Base-by-base conservation (phyloP, 2,888 invertebrate species). In the Scaptomyza parva region DNA sequence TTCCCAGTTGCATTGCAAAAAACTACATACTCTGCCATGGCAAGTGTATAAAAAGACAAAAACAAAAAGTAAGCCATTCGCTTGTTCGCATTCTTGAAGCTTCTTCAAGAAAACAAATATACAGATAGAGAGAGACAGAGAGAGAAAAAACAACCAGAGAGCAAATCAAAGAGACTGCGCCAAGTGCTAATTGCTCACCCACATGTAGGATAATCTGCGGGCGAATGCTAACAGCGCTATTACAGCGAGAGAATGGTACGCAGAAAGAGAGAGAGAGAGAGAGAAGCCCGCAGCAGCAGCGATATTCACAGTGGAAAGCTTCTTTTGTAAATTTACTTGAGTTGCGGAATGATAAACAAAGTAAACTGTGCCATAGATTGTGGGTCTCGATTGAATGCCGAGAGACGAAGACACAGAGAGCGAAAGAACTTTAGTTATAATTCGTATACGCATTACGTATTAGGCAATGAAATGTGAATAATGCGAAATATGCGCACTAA, bases 301-400 rank as follows among this genome's bases (percentile, higher is more conserved):
- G 8, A 28, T 9, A 30, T 30, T 47, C 18, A 47, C 37, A 53
- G 69, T 55, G 45, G 24, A 68, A 76, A 75, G 70, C 64, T 70
- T 80, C 47, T 50, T 64, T 51, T 58, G 59, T 66, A 75, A 64
- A 78, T 69, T 60, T 45, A 55, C 48, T 60, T 40, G 35, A 62
- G 59, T 35, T 48, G 48, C 48, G 54, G 45, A 26, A 63, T 71
- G 86, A 83, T 83, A 86, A 80, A 74, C 76, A 76, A 80, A 80
- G 68, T 61, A 73, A 86, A 80, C 70, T 60, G 45, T 66, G 60
- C 45, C 59, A 35, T 47, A 68, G 60, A 64, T 53, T 62, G 53
- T 57, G 44, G 22, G 45, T 18, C 26, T 39, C 47, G 33, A 54
- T 20, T 50, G 14, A 51, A 24, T 37, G 35, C 44, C 40, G 22